A percentile compares a stretch with the other conserved stretches of the same genome.
phyloP scores from a whole-genome alignment of 2,888 invertebrate species.

The Phyto melanocephala region DNA sequence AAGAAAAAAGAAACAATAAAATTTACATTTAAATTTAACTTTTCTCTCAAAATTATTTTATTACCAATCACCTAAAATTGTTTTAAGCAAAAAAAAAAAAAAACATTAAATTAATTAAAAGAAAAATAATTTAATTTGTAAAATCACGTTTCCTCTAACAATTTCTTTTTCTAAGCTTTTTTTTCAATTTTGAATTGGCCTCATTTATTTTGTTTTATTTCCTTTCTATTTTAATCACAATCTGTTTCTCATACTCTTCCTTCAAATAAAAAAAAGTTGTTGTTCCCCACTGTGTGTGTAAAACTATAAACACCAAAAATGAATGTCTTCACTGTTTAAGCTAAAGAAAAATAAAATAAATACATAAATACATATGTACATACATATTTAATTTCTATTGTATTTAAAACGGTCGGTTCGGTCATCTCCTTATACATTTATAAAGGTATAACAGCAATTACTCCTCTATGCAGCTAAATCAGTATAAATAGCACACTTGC shows the following conservation, averaged over 20 bases:
- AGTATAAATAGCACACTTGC: neutral
- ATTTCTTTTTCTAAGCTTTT: constrained; percentile 1
- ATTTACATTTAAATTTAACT: constrained; percentile 19
- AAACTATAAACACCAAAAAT: constrained; percentile 5
- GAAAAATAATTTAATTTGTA: neutral
- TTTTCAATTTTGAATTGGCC: neutral
- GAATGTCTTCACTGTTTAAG: neutral
- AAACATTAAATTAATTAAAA: too few species aligned
- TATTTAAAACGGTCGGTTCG: neutral
- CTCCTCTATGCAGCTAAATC: neutral
- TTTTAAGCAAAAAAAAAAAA: too few species aligned
- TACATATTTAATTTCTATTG: too few species aligned
- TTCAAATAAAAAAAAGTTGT: neutral
- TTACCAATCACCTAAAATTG: constrained; percentile 7
- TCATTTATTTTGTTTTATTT: constrained; percentile 26
- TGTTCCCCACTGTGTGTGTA: constrained; percentile 4
- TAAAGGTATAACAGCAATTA: too few species aligned
- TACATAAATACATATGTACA: too few species aligned
- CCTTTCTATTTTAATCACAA: neutral
- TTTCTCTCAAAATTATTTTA: constrained; percentile 25
- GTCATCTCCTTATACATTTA: too few species aligned
- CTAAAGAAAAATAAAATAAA: neutral
- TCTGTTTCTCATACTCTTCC: neutral
- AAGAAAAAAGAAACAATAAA: constrained; percentile 52
- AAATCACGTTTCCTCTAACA: constrained; percentile 2